Evolutionary conservation across 2,797 vertebrate species (phyloP), one percentile per base, ranked within the genome.

Genomic region (Epinephelus malabaricus): DNA sequence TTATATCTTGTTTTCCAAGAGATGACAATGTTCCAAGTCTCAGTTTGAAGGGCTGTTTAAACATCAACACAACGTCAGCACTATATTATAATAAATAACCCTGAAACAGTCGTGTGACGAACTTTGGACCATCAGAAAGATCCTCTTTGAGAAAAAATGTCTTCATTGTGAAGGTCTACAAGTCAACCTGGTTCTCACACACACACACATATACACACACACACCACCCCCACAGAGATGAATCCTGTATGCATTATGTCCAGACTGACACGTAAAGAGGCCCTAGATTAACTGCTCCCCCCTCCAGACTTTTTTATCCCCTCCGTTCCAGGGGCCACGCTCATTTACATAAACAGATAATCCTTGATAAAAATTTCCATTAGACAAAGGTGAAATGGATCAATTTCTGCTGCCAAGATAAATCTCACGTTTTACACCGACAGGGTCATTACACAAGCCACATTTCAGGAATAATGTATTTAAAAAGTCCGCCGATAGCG

Each of bases 321-420:
- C 89, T 92, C 94, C 95, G 95, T 97, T 96, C 95, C 95, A 93
- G 88, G 92, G 93, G 94, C 96, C 95, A 96, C 93, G 92, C 97
- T 98, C 97, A 99, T 99, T 99, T 99, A 97, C 98, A 99, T 99
- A 98, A 98, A 98, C 97, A 98, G 98, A 99, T 98, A 98, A 98
- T 97, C 96, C 97, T 94, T 97, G 97, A 98, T 99, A 99, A 99
- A 97, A 99, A 96, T 97, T 98, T 98, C 98, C 97, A 99, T 99
- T 99, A 99, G 97, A 98, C 98, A 99, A 98, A 98, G 98, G 97
- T 99, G 98, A 99, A 98, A 98, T 98, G 97, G 97, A 99, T 99
- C 98, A 98, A 98, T 99, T 99, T 99, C 96, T 97, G 96, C 97
- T 98, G 97, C 97, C 97, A 99, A 98, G 97, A 98, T 98, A 98